Base-by-base conservation (phyloP, 2,113 vertebrate genomes). In the Hymenochirus boettgeri region DNA sequence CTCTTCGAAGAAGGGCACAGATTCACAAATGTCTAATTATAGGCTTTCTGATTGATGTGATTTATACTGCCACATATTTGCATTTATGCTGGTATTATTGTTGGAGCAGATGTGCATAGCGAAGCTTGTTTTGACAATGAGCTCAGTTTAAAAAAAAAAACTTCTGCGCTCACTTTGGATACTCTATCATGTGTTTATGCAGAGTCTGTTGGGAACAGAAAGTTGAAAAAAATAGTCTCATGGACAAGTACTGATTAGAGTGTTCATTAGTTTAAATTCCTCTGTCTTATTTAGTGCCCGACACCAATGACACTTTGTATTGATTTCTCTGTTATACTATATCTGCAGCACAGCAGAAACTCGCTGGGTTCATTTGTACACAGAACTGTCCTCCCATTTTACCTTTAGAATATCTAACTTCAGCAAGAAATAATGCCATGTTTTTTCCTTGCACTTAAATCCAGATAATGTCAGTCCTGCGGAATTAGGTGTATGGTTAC, bases 61-160 rank as follows among this genome's bases (percentile, higher is more conserved):
- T 67, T 67, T 67, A 59, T 67, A 29, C 47, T 37, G 47, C 64
- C 64, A 67, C 46, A 42, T 66, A 67, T 67, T 67, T 67, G 56
- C 56, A 67, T 67, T 67, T 67, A 67, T 67, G 64, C 47, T 33
- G 47, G 47, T 59, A 59, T 67, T 67, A 67, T 67, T 67, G 64
- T 67, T 59, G 64, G 13, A 67, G 64, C 64, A 67, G 64, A 67
- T 67, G 64, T 67, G 64, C 64, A n/a, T 67, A 50, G 64, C 64
- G 64, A 59, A 67, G 64, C 56, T 55, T 67, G 64, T 52, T 67
- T 67, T 59, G 56, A 67, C 64, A 67, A 67, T 67, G 64, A 67
- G 64, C 56, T 59, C 22, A 42, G 64, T 45, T 59, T 22, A 35
- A 24, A 19, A 35, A 64, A 33, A 23, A 18, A 48, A 47, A 65